These are phyloP conservation scores for Proteles cristata DNA, from an alignment of 2,113 vertebrate genomes.

Conservation along the genomic window DNA sequence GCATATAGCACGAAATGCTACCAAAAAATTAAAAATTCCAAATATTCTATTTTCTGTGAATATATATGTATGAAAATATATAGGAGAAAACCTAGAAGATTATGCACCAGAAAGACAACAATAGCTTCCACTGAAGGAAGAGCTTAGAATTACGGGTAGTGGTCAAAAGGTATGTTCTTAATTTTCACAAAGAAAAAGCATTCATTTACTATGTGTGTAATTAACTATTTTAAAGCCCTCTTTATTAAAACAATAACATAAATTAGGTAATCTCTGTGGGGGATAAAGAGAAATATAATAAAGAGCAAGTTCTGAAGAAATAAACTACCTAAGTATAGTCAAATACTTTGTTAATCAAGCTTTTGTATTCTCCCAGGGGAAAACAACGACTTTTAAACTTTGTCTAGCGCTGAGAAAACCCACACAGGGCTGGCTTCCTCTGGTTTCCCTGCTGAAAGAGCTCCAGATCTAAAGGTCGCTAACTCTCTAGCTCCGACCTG, in stretches of 20 bases:
- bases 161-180: neutral
- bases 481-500: neutral
- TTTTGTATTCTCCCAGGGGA: neutral
- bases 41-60: neutral
- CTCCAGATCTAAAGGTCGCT: neutral
- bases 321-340: neutral
- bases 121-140: neutral
- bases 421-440: neutral
- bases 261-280: neutral
- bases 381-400: neutral
- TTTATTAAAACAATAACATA: conserved; percentile 24
- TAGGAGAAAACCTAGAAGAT: neutral
- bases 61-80: neutral
- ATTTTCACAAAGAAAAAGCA: neutral
- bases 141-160: neutral
- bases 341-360: neutral
- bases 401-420: neutral
- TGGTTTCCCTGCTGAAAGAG: neutral
- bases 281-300: neutral
- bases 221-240: neutral
- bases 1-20: neutral
- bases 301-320: neutral
- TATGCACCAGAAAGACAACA: neutral
- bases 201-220: neutral
- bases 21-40: neutral